These are phyloP conservation scores for Gallinago media DNA, from an alignment of 2,113 vertebrate genomes.

Conservation along the genomic window DNA sequence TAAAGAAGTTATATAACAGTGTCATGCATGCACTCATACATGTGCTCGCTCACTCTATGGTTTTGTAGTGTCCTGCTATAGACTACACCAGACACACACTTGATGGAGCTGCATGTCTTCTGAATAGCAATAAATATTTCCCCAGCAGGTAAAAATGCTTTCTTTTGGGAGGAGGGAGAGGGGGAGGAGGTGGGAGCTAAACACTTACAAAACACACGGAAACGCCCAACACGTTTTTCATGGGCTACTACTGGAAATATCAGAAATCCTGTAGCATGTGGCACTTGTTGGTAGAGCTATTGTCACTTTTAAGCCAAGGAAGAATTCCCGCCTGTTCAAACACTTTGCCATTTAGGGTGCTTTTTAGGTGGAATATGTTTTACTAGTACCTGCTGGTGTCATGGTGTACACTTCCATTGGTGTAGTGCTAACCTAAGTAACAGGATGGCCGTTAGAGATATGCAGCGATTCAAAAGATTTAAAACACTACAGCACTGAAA, in stretches of 20 bases:
- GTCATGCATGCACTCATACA: not conserved
- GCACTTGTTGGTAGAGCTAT: not conserved
- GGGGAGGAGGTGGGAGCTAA: not conserved
- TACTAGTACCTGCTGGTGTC: not conserved
- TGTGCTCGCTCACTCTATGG: not conserved
- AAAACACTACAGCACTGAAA: not conserved
- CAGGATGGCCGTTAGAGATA: not conserved
- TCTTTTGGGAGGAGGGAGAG: not conserved
- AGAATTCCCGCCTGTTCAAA: not conserved
- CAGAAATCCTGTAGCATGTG: not conserved
- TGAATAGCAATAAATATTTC: conserved; percentile 99
- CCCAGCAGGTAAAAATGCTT: conserved; percentile 91
- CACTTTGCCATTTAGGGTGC: not conserved
- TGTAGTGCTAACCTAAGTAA: not conserved
- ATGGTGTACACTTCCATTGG: rapidly evolving
- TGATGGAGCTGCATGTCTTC: conserved; percentile 97
- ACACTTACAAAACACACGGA: not conserved
- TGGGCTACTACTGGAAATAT: not conserved
- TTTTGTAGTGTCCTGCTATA: conserved; percentile 94
- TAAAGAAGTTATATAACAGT: not conserved
- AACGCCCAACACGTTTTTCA: rapidly evolving
- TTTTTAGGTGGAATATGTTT: not conserved
- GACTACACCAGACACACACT: conserved; percentile 98
- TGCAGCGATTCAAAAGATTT: not conserved
- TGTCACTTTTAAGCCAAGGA: not conserved